phyloP scores from a whole-genome alignment of 2,888 invertebrate species.

The Eupithecia subumbrata region DNA sequence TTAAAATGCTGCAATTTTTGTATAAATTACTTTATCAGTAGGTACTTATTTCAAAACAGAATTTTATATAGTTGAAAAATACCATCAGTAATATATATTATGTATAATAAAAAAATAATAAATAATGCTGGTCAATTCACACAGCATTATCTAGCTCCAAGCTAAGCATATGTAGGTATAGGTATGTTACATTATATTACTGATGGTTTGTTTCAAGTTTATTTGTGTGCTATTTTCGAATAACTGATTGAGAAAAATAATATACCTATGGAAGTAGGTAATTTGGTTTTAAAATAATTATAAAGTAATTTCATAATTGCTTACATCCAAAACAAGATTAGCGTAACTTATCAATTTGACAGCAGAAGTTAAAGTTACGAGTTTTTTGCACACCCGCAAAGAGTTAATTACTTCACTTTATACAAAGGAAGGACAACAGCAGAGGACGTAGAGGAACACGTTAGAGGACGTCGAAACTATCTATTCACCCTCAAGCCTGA shows the following conservation, averaged over 20 bases:
- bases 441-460: constrained; percentile 35
- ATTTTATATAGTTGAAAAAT: too few species aligned
- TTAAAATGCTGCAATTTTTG: background rate
- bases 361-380: constrained; percentile 27
- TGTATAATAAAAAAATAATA: too few species aligned
- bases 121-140: too few species aligned
- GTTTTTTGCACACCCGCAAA: constrained; percentile 44
- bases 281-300: background rate
- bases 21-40: background rate
- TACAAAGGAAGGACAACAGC: constrained; percentile 38
- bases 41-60: too few species aligned
- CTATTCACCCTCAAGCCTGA: constrained; percentile 24
- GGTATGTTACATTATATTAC: too few species aligned
- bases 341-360: constrained; percentile 33
- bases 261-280: background rate
- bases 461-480: constrained; percentile 34
- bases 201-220: background rate
- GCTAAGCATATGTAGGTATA: too few species aligned
- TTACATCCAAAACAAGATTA: constrained; percentile 24
- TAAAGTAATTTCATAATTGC: background rate
- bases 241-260: background rate
- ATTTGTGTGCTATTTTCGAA: background rate
- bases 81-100: too few species aligned
- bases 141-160: too few species aligned
- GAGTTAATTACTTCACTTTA: constrained; percentile 40